Evolutionary conservation across 2,113 vertebrate species (phyloP).

Genomic region (Terrapene triunguis): DNA sequence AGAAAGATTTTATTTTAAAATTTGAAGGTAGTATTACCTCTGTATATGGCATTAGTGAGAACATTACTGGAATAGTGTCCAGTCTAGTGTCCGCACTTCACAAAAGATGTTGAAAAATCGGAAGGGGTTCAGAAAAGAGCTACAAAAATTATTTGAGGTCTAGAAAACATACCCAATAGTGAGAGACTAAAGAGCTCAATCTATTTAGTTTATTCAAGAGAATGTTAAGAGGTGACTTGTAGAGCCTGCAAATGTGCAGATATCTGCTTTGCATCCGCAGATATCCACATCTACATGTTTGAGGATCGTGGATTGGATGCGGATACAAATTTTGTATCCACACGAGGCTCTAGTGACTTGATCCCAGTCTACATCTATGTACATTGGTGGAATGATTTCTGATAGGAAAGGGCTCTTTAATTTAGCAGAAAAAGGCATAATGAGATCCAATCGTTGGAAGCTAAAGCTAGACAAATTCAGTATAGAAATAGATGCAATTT

Average conservation of each 20-base stretch:
- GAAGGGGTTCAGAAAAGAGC: constrained; percentile 1
- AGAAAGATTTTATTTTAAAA: constrained; percentile 40
- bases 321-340: no score
- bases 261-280: no score
- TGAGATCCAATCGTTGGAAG: neutral
- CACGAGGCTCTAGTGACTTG: neutral
- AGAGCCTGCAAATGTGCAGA: no score
- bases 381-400: neutral
- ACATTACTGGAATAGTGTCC: constrained; percentile 26
- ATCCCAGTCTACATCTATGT: neutral
- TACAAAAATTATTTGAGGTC: neutral
- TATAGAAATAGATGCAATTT: neutral
- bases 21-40: constrained; percentile 18
- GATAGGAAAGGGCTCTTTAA: neutral
- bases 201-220: neutral
- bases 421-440: neutral
- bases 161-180: constrained; percentile 18
- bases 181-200: neutral
- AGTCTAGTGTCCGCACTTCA: neutral
- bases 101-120: neutral
- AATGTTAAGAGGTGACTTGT: neutral
- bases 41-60: constrained; percentile 19
- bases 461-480: constrained; percentile 6
- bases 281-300: no score
- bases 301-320: no score